A percentile compares a stretch with the other conserved stretches of the same genome.
phyloP scores from a whole-genome alignment of 1,140 invertebrate species.

The Eulimnadia texana region DNA sequence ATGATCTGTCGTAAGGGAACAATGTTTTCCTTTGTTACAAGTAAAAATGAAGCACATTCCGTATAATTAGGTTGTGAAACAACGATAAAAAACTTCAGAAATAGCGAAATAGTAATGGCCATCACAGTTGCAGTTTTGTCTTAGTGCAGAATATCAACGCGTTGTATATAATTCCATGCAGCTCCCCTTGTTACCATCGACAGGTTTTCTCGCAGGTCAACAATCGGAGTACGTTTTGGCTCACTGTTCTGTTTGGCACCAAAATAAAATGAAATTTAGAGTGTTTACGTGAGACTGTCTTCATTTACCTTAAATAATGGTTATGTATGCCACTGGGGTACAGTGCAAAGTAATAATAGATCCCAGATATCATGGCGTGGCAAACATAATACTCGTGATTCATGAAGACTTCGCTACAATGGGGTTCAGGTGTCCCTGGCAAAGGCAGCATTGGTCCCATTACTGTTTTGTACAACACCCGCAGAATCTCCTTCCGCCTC shows the following conservation, averaged over 20 bases:
- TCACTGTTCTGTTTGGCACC: conserved; percentile 8
- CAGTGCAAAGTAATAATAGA: conserved; percentile 6
- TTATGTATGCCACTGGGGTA: conserved; percentile 15
- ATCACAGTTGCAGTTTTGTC: neutral
- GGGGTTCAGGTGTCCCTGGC: neutral
- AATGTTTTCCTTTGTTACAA: no score
- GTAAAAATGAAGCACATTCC: no score
- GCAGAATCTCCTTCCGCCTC: conserved; percentile 2
- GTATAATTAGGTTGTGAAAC: no score
- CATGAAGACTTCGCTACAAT: conserved; percentile 12
- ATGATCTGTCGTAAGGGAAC: no score
- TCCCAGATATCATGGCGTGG: conserved; percentile 10
- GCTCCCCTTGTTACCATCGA: neutral
- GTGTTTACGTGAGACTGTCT: neutral
- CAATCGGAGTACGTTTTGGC: conserved; percentile 1
- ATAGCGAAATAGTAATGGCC: no score
- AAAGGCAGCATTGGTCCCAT: conserved; percentile 3
- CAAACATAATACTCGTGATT: conserved; percentile 13
- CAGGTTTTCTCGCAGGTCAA: conserved; percentile 12
- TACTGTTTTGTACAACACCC: conserved; percentile 14
- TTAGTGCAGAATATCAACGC: neutral
- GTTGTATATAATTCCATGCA: neutral
- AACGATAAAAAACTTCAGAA: no score
- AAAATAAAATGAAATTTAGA: neutral
- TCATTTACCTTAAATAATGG: conserved; percentile 14